Conservation (phyloP, 1,140 invertebrate genomes). For the Eulimnadia texana region DNA sequence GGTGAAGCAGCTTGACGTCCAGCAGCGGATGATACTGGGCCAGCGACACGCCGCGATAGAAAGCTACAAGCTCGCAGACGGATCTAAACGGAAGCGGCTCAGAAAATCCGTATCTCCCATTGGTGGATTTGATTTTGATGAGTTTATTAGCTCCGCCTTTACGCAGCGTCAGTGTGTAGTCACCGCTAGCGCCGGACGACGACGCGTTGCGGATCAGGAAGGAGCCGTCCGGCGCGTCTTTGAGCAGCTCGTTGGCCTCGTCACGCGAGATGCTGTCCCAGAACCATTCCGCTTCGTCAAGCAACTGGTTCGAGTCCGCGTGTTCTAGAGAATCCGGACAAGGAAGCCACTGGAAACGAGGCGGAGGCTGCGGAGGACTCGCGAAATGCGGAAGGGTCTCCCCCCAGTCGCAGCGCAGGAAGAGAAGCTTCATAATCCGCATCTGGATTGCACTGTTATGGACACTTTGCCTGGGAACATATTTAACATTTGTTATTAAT, state of each 20-base stretch:
- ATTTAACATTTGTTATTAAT: too few relatives aligned
- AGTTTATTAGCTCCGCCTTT: constrained; percentile 91
- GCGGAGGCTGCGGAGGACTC: constrained; percentile 41
- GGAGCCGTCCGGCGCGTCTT: constrained; percentile 80
- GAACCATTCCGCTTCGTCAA: constrained; percentile 67
- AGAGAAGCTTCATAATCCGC: constrained; percentile 51
- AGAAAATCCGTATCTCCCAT: constrained; percentile 74
- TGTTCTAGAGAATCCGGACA: not conserved
- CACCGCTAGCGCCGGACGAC: constrained; percentile 67
- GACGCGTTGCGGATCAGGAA: constrained; percentile 91
- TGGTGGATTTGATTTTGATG: constrained; percentile 71
- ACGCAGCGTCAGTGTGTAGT: constrained; percentile 80
- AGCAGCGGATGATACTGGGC: constrained; percentile 82
- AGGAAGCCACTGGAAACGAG: constrained; percentile 40
- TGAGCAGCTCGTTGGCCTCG: constrained; percentile 81
- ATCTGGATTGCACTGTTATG: constrained; percentile 60
- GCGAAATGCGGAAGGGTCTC: constrained; percentile 36
- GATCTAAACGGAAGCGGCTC: constrained; percentile 81
- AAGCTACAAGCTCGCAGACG: constrained; percentile 80
- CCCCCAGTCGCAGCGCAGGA: constrained; percentile 53
- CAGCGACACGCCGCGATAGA: constrained; percentile 68
- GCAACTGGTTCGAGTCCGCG: not conserved
- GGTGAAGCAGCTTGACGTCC: constrained; percentile 79
- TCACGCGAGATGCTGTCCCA: constrained; percentile 77
- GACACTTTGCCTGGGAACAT: constrained; percentile 49